These are phyloP conservation scores for Xestia xanthographa DNA, from an alignment of 2,888 invertebrate species.

Conservation along the genomic window DNA sequence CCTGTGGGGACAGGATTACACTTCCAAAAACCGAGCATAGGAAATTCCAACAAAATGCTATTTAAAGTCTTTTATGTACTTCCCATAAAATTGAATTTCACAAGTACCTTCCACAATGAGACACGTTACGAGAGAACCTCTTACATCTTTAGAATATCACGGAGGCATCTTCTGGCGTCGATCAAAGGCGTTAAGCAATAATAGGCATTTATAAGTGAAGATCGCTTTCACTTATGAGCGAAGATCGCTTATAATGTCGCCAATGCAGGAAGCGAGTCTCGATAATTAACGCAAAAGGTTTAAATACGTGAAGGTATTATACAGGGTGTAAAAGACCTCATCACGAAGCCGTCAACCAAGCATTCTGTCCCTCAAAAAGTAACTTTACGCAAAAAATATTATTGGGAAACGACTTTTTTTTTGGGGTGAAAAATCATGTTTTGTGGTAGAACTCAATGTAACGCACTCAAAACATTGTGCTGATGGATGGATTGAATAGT, in stretches of 20 bases:
- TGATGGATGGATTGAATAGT: no score
- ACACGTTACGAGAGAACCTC: slow-evolving; percentile 25
- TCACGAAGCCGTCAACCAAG: no score
- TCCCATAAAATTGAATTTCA: slow-evolving; percentile 10
- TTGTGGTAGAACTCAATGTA: no score
- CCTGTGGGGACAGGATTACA: not conserved
- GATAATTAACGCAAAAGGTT: slow-evolving; percentile 51
- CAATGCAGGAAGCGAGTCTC: slow-evolving; percentile 25
- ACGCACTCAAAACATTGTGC: no score
- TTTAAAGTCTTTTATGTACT: not conserved
- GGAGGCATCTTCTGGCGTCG: slow-evolving; percentile 47
- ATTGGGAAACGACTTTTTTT: no score
- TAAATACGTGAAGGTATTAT: slow-evolving; percentile 13
- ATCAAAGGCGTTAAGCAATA: slow-evolving; percentile 62
- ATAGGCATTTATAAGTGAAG: slow-evolving; percentile 53
- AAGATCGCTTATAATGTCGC: slow-evolving; percentile 28
- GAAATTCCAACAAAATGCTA: not conserved
- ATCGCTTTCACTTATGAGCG: slow-evolving; percentile 40
- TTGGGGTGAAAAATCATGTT: no score
- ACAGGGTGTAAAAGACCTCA: no score
- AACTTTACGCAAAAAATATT: no score
- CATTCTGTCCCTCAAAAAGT: no score
- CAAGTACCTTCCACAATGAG: slow-evolving; percentile 12
- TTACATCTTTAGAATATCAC: slow-evolving; percentile 57
- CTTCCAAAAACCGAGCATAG: not conserved